Conservation (phyloP, 1,140 invertebrate species). For the Notospermus geniculatus region DNA sequence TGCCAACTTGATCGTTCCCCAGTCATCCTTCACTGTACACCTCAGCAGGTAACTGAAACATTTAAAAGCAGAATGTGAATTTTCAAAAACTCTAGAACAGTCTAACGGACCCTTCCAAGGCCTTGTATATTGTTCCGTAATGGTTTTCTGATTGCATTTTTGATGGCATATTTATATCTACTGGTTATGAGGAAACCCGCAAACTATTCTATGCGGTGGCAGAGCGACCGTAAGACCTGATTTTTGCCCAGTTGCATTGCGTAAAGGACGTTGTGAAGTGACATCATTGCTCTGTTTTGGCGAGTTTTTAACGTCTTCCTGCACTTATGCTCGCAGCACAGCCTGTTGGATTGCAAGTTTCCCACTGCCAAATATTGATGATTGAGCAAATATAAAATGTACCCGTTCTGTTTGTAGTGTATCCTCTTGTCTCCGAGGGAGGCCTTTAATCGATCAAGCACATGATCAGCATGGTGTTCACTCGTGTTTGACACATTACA, state of each 20-base stretch:
- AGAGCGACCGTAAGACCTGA: too few relatives aligned
- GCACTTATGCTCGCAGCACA: too few relatives aligned
- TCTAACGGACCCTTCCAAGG: constrained; percentile 1
- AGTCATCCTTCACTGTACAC: constrained; percentile 61
- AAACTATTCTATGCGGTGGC: too few relatives aligned
- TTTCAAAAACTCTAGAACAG: constrained; percentile 7
- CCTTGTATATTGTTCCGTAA: too few relatives aligned
- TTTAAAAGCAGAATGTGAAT: constrained; percentile 3
- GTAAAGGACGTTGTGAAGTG: too few relatives aligned
- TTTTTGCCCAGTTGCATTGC: too few relatives aligned
- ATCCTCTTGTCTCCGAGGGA: constrained; percentile 69
- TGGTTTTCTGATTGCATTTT: too few relatives aligned
- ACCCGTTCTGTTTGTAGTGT: constrained; percentile 71
- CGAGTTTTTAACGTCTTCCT: too few relatives aligned
- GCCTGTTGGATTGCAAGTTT: too few relatives aligned
- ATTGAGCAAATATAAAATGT: constrained; percentile 43
- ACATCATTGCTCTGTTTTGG: too few relatives aligned
- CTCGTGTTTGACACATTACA: constrained; percentile 73
- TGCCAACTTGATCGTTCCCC: constrained; percentile 61
- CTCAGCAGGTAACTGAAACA: constrained; percentile 64
- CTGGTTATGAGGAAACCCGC: constrained; percentile 9
- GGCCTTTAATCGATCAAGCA: constrained; percentile 64
- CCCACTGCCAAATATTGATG: too few relatives aligned
- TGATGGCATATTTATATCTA: neutral
- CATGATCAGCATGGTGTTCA: constrained; percentile 65